phyloP scores from a whole-genome alignment of 2,888 invertebrate genomes.

The Nesidiocoris tenuis region DNA sequence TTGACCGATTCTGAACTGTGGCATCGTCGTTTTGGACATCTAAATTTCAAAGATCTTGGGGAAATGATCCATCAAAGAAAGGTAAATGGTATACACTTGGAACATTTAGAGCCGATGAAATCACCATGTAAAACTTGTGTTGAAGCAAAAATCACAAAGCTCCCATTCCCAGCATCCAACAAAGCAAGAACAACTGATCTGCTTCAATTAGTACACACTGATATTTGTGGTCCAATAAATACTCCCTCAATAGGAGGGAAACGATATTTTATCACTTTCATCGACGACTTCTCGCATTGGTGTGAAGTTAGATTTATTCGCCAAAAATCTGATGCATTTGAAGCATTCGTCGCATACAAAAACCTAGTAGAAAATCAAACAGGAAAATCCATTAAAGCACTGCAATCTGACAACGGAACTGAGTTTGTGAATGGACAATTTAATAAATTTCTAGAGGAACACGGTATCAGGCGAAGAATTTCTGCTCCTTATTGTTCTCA shows the following conservation, averaged over 20 bases:
- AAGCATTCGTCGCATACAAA: constrained; percentile 1
- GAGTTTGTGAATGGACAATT: constrained; percentile 50
- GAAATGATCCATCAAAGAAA: neutral
- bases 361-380: constrained; percentile 49
- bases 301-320: constrained; percentile 49
- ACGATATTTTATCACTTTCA: constrained; percentile 50
- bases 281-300: constrained; percentile 50
- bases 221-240: constrained; percentile 50
- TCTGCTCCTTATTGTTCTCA: constrained; percentile 51
- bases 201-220: constrained; percentile 50
- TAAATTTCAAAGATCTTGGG: neutral
- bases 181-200: constrained; percentile 14
- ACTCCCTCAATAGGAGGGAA: constrained; percentile 47
- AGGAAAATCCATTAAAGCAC: constrained; percentile 46
- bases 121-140: constrained; percentile 24
- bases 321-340: constrained; percentile 49
- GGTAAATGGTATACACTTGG: neutral
- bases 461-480: constrained; percentile 50
- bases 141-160: constrained; percentile 9
- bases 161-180: constrained; percentile 6
- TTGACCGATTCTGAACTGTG: neutral
- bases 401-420: constrained; percentile 50
- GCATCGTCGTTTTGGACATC: neutral
- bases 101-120: neutral
- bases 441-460: constrained; percentile 48